These are phyloP conservation scores for Megaleporinus macrocephalus DNA, from an alignment of 2,113 vertebrate genomes.

Conservation along the genomic window DNA sequence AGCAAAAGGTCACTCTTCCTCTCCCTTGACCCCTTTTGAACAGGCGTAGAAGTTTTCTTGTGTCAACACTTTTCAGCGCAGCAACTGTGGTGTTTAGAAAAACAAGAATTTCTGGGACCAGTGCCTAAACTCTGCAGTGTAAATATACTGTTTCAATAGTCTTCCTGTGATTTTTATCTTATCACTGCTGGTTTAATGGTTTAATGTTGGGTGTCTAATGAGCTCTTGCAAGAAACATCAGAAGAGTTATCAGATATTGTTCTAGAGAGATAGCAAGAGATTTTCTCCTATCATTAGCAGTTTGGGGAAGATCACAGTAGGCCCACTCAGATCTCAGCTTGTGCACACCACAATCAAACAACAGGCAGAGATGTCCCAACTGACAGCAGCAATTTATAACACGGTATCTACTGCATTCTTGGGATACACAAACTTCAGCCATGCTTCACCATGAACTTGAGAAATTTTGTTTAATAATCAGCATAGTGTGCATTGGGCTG, in stretches of 20 bases:
- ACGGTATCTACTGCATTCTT: constrained; percentile 1
- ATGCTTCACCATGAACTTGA: not conserved
- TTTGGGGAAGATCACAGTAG: constrained; percentile 26
- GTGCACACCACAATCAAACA: not conserved
- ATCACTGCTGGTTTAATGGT: constrained; percentile 29
- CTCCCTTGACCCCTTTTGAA: constrained; percentile 11
- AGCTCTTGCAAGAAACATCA: constrained; percentile 19
- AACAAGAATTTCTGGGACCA: constrained; percentile 17
- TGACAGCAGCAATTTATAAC: constrained; percentile 18
- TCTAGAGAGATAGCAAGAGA: not conserved
- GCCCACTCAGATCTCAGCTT: not conserved
- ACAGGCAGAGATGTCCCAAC: not conserved
- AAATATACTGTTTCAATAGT: constrained; percentile 41
- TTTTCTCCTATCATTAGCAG: not conserved
- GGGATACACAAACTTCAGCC: not conserved
- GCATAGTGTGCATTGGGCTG: not conserved
- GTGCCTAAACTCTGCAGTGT: constrained; percentile 6
- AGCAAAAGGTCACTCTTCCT: not conserved
- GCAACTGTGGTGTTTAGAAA: constrained; percentile 17
- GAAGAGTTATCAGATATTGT: not conserved
- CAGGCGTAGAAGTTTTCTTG: not conserved
- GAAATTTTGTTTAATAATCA: constrained; percentile 1
- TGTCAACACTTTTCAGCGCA: constrained; percentile 19
- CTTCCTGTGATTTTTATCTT: constrained; percentile 35
- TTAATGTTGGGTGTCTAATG: constrained; percentile 36